A percentile compares a stretch with the other conserved stretches of the same genome.
These are phyloP conservation scores for Avahi laniger DNA, from an alignment of 2,797 vertebrate genomes.

Conservation along the genomic window DNA sequence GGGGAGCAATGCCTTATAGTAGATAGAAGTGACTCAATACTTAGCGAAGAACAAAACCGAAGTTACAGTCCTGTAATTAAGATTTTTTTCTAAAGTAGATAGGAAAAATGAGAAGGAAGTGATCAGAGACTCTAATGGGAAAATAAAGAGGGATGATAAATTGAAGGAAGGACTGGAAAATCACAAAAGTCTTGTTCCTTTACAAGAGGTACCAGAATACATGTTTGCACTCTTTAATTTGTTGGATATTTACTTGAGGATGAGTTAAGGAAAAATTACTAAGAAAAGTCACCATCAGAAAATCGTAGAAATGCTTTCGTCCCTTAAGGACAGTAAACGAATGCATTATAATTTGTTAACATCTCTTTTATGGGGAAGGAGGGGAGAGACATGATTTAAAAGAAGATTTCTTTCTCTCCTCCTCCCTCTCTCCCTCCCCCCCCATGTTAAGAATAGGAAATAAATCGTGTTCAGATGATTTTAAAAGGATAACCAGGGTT, in stretches of 20 bases:
- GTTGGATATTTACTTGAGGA: not conserved
- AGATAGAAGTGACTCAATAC: not conserved
- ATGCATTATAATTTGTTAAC: not conserved
- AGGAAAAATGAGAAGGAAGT: slow-evolving; percentile 2
- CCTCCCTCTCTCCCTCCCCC: not conserved
- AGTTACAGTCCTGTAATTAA: not conserved
- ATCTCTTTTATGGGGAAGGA: not conserved
- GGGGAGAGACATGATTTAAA: not conserved
- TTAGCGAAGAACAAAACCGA: not conserved
- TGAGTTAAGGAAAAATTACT: not conserved
- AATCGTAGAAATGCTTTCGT: not conserved
- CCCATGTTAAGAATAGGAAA: slow-evolving; percentile 5
- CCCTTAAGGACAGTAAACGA: not conserved
- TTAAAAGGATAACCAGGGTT: not conserved
- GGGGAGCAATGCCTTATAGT: not conserved
- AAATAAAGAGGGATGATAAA: not conserved
- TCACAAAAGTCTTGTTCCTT: not conserved
- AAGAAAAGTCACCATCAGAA: not conserved
- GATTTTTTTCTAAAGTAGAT: not conserved
- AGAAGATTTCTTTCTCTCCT: not conserved
- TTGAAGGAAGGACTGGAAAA: slow-evolving; percentile 2
- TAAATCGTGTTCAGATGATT: slow-evolving; percentile 22
- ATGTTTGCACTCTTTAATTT: not conserved
- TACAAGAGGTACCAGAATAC: not conserved
- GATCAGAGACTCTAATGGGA: not conserved